Conservation (phyloP, 2,888 invertebrate genomes). For the Drosophila antonietae region DNA sequence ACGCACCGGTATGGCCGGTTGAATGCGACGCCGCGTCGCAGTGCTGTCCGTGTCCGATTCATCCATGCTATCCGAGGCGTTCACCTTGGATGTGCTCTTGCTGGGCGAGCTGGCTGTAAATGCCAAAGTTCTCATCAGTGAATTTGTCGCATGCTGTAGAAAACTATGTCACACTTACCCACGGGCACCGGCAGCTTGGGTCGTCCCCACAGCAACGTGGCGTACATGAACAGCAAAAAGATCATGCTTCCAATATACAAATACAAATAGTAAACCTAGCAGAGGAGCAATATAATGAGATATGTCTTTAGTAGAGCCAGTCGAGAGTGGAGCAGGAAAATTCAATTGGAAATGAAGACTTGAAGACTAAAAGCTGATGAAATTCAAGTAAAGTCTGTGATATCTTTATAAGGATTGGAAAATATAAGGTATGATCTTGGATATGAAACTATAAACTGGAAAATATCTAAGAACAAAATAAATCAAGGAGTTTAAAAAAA, state of each 20-base stretch:
- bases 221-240: slow-evolving; percentile 93
- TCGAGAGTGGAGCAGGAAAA: not conserved
- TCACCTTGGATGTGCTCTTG: slow-evolving; percentile 81
- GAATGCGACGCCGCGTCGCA: slow-evolving; percentile 83
- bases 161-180: slow-evolving; percentile 85
- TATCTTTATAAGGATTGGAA: too few relatives aligned
- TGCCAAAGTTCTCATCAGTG: not conserved
- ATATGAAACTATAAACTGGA: too few relatives aligned
- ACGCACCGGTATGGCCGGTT: slow-evolving; percentile 85
- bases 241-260: slow-evolving; percentile 94
- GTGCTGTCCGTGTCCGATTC: slow-evolving; percentile 85
- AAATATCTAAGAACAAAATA: too few relatives aligned
- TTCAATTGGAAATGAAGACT: too few relatives aligned
- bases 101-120: slow-evolving; percentile 78
- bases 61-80: slow-evolving; percentile 87
- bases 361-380: too few relatives aligned
- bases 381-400: too few relatives aligned
- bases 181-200: slow-evolving; percentile 86
- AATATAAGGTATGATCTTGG: too few relatives aligned
- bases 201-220: slow-evolving; percentile 89
- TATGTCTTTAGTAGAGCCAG: not conserved
- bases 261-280: slow-evolving; percentile 93
- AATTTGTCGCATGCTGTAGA: not conserved
- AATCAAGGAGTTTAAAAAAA: too few relatives aligned
- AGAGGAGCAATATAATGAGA: not conserved